Base-by-base conservation (phyloP, 2,113 vertebrate genomes). In the Otus sunia region DNA sequence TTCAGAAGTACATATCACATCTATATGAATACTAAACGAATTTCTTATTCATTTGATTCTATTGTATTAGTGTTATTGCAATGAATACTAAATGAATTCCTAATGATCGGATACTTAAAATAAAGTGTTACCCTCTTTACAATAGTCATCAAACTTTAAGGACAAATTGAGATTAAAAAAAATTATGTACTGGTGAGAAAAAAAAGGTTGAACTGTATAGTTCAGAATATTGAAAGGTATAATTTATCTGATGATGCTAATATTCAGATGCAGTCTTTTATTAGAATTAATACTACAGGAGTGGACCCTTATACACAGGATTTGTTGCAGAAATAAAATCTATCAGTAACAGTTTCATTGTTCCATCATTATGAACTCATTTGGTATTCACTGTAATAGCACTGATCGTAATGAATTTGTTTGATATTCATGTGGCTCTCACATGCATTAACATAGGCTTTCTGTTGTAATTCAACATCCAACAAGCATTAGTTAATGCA, bases 311-410 rank as follows among this genome's bases (percentile, higher is more conserved):
- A 95, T 96, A 97, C 23, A 88, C 94, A 97, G 97, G 93, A 98
- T 98, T 98, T 98, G 98, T 98, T 98, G 97, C 97, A 97, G 98
- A 98, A 98, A 98, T 98, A 98, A 98, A 98, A 98, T 97, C 97
- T 98, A 98, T 98, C 94, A 94, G 97, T 97, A 98, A 98, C 95
- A 97, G 97, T 98, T 98, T 96, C 98, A 98, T 98, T 98, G 98
- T 98, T 97, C 97, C 96, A 92, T 98, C 98, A 98, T 98, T 98
- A 98, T 53, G 77, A 98, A 90, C 97, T 98, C 97, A 98, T 98
- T 98, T 98, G 93, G 97, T 98, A 98, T 98, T 98, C 98, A 98
- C 97, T 98, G 98, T 98, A 98, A 98, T 98, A 98, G 97, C 97
- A 95, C 96, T 86, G 94, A 98, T 98, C 97, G 71, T 98, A 98